Percentiles rank a stretch among this genome's conserved stretches.
Evolutionary conservation across 2,113 vertebrate species (phyloP).

Genomic region (Monarcha castaneiventris): DNA sequence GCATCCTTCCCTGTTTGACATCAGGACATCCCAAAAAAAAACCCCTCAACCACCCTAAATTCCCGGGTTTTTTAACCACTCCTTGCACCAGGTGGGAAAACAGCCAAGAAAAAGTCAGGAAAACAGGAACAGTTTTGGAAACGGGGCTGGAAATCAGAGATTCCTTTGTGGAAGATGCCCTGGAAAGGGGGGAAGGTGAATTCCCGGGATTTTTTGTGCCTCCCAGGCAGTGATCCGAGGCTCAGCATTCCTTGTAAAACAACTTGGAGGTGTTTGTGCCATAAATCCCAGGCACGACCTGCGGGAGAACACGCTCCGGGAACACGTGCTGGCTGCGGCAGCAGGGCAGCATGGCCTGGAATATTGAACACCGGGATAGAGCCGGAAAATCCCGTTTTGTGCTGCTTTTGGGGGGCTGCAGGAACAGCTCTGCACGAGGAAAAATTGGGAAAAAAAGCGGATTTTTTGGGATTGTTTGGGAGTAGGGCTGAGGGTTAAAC

Average conservation of each 20-base stretch:
- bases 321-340: background rate
- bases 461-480: background rate
- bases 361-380: background rate
- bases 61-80: background rate
- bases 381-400: background rate
- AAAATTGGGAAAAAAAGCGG: background rate
- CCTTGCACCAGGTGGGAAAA: background rate
- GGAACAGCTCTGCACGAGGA: accelerated
- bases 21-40: background rate
- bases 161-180: background rate
- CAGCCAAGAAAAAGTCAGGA: accelerated
- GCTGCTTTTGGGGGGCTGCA: background rate
- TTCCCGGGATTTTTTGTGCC: background rate
- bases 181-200: background rate
- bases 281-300: background rate
- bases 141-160: accelerated
- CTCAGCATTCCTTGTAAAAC: background rate
- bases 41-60: background rate
- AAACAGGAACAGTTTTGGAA: background rate
- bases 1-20: background rate
- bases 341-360: background rate
- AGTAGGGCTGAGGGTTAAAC: background rate
- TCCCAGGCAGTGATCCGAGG: accelerated
- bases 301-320: background rate
- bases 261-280: background rate